These are phyloP conservation scores for Forbesichthys agassizii DNA, from an alignment of 2,113 vertebrate genomes.

Conservation along the genomic window DNA sequence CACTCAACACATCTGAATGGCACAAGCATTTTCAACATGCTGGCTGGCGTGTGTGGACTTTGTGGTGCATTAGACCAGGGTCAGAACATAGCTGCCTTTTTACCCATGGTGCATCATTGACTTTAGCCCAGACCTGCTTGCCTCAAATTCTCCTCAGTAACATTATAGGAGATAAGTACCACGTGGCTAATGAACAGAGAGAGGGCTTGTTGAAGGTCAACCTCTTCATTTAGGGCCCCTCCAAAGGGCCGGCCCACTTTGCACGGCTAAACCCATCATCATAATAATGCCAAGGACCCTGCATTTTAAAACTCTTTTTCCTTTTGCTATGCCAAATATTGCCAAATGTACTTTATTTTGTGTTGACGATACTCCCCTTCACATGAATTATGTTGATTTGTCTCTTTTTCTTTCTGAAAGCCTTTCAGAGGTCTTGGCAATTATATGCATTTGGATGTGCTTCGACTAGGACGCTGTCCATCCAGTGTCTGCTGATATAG, in stretches of 20 bases:
- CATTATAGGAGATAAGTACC: conserved; percentile 72
- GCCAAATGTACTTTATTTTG: conserved; percentile 56
- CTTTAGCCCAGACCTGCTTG: conserved; percentile 40
- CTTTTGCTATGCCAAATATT: conserved; percentile 24
- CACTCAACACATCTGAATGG: too few relatives aligned
- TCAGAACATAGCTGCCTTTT: conserved; percentile 41
- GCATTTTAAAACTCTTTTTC: conserved; percentile 52
- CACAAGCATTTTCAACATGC: too few relatives aligned
- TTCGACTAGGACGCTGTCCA: conserved; percentile 63
- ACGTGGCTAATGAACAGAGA: conserved; percentile 76
- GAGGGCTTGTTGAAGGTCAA: conserved; percentile 77
- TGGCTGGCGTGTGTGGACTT: conserved; percentile 14
- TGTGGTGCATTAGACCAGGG: background rate
- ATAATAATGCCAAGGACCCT: conserved; percentile 67
- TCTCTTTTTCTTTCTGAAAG: conserved; percentile 68
- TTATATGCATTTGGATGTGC: conserved; percentile 69
- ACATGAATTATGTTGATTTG: conserved; percentile 73
- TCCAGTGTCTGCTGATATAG: conserved; percentile 70
- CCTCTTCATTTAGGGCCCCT: conserved; percentile 77
- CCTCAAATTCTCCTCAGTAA: conserved; percentile 60
- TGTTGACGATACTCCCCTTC: conserved; percentile 58
- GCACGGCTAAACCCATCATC: conserved; percentile 74
- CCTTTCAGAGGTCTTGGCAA: conserved; percentile 77
- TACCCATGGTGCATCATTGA: conserved; percentile 62
- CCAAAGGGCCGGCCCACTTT: conserved; percentile 70